Percentiles rank a stretch among this genome's conserved stretches.
These are phyloP conservation scores for Alouatta palliata DNA, from an alignment of 2,113 vertebrate genomes.

Conservation along the genomic window DNA sequence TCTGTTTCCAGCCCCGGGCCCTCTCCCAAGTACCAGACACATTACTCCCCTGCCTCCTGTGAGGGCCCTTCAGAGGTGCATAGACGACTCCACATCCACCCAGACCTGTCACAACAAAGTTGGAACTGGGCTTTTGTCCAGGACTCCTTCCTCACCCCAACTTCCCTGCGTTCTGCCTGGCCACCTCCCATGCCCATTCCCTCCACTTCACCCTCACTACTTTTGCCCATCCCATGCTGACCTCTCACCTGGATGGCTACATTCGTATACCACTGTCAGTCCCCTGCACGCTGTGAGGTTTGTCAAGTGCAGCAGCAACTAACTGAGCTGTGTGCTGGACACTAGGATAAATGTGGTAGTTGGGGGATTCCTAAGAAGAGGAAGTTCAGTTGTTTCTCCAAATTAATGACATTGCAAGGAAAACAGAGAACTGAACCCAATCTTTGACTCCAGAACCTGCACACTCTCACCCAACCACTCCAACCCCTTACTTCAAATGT, in stretches of 20 bases:
- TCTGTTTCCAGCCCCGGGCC: not conserved
- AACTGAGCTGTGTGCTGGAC: not conserved
- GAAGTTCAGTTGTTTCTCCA: not conserved
- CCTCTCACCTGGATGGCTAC: not conserved
- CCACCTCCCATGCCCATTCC: too few species aligned
- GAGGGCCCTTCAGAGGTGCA: not conserved
- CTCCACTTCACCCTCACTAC: not conserved
- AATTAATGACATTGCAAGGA: not conserved
- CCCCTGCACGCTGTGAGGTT: not conserved
- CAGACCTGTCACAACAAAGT: not conserved
- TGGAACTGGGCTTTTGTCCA: not conserved
- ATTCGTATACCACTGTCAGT: fast-evolving
- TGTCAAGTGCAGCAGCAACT: not conserved
- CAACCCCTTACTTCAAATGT: not conserved
- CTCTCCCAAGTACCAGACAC: not conserved
- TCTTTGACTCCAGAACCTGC: not conserved
- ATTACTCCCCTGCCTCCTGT: not conserved
- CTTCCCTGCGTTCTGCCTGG: not conserved
- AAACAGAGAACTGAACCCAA: not conserved
- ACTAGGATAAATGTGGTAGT: not conserved
- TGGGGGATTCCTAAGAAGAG: not conserved
- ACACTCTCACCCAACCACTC: not conserved
- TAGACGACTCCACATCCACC: not conserved
- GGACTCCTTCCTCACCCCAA: not conserved
- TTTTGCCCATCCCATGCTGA: not conserved